Conservation (phyloP, 2,113 vertebrate species). For the Macaca nemestrina region DNA sequence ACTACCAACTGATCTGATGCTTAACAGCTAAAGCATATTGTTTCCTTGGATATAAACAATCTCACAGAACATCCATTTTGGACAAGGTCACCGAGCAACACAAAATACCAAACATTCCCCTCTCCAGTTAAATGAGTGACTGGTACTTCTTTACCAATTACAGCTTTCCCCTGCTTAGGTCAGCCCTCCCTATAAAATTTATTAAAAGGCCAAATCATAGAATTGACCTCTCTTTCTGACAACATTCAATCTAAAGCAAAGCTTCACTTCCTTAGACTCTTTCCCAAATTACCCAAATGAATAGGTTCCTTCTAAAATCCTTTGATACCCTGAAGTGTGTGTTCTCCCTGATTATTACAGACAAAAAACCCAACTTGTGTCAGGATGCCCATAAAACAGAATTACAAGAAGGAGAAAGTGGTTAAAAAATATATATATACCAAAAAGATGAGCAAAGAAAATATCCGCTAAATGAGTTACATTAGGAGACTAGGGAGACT, state of each 20-base stretch:
- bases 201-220: not conserved
- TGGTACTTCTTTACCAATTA: not conserved
- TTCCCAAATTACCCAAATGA: constrained; percentile 19
- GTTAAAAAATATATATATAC: not conserved
- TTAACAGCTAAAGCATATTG: not conserved
- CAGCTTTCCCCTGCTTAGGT: not conserved
- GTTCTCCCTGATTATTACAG: not conserved
- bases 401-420: not conserved
- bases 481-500: not conserved
- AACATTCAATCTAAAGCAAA: constrained; percentile 5
- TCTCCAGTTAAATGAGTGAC: not conserved
- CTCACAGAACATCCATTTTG: not conserved
- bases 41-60: not conserved
- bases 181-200: not conserved
- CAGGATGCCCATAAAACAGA: not conserved
- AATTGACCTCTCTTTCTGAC: not conserved
- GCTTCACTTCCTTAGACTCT: not conserved
- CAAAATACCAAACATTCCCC: not conserved
- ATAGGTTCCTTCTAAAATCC: not conserved
- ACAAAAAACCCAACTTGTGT: not conserved
- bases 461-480: not conserved
- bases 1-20: not conserved
- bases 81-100: not conserved
- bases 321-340: not conserved
- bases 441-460: constrained; percentile 19